Percentiles rank a stretch among this genome's conserved stretches.
These are phyloP conservation scores for Trichogramma evanescens DNA, from an alignment of 2,888 invertebrate species.

Conservation along the genomic window DNA sequence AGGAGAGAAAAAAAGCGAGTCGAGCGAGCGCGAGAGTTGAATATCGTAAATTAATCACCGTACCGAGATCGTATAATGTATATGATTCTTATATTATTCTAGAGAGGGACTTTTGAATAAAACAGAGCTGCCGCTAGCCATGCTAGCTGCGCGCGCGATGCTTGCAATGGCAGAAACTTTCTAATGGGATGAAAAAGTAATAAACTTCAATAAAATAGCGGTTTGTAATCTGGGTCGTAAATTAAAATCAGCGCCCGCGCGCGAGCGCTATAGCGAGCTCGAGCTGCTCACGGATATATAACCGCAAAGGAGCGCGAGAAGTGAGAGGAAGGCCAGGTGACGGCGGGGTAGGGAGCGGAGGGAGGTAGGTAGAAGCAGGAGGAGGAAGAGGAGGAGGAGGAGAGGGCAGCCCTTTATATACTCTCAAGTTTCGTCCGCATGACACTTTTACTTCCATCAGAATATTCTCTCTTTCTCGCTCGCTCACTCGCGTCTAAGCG, in stretches of 20 bases:
- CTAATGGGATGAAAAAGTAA: conserved; percentile 15
- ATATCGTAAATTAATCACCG: too few relatives aligned
- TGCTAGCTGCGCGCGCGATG: too few relatives aligned
- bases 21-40: not conserved
- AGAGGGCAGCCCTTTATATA: conserved; percentile 20
- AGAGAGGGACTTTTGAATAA: too few relatives aligned
- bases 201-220: conserved; percentile 20
- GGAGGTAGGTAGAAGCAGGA: not conserved
- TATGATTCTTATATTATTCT: too few relatives aligned
- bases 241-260: conserved; percentile 22
- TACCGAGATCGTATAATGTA: too few relatives aligned
- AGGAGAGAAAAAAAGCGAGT: not conserved
- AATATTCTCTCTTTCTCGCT: conserved; percentile 4
- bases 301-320: not conserved
- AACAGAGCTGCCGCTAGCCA: too few relatives aligned
- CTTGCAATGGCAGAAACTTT: too few relatives aligned
- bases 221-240: conserved; percentile 21
- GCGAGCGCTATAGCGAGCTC: not conserved
- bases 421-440: conserved; percentile 19
- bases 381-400: not conserved
- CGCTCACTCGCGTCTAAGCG: not conserved
- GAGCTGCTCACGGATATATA: not conserved
- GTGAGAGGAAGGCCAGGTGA: too few relatives aligned
- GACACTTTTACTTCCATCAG: conserved; percentile 19
- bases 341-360: not conserved